phyloP scores from a whole-genome alignment of 2,113 vertebrate species.

The Leptobrachium leishanense region DNA sequence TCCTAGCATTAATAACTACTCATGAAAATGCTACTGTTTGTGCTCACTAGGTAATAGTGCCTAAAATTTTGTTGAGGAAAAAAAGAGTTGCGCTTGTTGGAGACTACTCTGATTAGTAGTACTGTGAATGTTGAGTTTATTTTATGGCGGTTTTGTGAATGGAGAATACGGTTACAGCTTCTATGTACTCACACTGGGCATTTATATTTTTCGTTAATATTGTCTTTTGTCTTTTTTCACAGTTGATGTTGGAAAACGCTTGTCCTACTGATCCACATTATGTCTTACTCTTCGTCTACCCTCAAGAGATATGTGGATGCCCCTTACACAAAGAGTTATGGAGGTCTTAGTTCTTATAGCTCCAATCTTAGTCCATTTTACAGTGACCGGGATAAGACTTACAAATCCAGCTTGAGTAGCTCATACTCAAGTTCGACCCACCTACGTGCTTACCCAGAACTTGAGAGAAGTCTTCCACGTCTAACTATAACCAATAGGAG shows the following conservation, averaged over 20 bases:
- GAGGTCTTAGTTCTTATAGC: slow-evolving; percentile 7
- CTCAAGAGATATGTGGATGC: slow-evolving; percentile 33
- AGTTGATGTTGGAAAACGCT: slow-evolving; percentile 6
- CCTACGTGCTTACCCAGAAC: slow-evolving; percentile 24
- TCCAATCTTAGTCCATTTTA: slow-evolving; percentile 24
- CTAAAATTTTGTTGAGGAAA: no score
- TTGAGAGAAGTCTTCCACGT: slow-evolving; percentile 33
- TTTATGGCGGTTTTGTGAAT: no score
- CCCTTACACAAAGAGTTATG: slow-evolving; percentile 31
- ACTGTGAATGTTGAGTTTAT: no score
- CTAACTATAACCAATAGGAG: slow-evolving; percentile 25
- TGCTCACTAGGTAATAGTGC: no score
- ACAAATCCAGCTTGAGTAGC: slow-evolving; percentile 6
- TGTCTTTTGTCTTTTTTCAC: background rate
- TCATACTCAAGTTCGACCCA: slow-evolving; percentile 5
- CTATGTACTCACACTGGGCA: no score
- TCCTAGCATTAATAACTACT: no score
- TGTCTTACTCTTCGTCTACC: slow-evolving; percentile 34
- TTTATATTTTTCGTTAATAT: background rate
- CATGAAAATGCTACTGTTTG: no score
- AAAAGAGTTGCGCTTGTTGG: no score
- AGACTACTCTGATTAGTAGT: no score
- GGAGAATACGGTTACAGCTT: no score
- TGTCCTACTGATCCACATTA: slow-evolving; percentile 2
- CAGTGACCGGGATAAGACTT: slow-evolving; percentile 29